phyloP scores from a whole-genome alignment of 2,113 vertebrate genomes.

The Tupaia tana region DNA sequence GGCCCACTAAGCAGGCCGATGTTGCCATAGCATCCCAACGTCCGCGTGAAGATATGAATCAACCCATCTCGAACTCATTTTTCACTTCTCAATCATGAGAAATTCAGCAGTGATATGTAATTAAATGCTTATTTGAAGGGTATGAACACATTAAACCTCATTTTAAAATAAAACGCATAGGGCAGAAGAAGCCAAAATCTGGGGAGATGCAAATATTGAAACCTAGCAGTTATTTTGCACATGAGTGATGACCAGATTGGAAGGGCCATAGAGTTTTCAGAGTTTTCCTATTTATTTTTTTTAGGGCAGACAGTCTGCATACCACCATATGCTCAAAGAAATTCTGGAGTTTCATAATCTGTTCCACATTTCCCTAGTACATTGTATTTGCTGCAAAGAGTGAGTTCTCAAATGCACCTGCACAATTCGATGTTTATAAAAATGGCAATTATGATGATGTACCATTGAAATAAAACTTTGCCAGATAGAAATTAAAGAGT shows the following conservation, averaged over 20 bases:
- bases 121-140: neutral
- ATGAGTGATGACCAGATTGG: neutral
- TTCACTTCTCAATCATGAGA: neutral
- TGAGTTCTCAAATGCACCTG: slow-evolving; percentile 52
- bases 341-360: neutral
- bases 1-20: neutral
- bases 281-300: neutral
- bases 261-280: neutral
- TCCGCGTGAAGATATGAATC: neutral
- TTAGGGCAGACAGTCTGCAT: neutral
- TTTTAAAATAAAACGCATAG: neutral
- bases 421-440: slow-evolving; percentile 75
- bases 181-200: neutral
- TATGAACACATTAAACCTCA: neutral
- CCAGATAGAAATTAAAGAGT: slow-evolving; percentile 71
- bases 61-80: neutral
- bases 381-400: slow-evolving; percentile 27
- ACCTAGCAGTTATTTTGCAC: neutral
- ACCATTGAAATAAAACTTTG: slow-evolving; percentile 73
- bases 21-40: neutral
- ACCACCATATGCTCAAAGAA: neutral
- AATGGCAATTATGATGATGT: slow-evolving; percentile 73
- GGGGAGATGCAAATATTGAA: neutral
- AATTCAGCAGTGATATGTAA: neutral
- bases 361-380: neutral